These are phyloP conservation scores for Megalurothrips usitatus DNA, from an alignment of 2,888 invertebrate genomes.

Conservation along the genomic window DNA sequence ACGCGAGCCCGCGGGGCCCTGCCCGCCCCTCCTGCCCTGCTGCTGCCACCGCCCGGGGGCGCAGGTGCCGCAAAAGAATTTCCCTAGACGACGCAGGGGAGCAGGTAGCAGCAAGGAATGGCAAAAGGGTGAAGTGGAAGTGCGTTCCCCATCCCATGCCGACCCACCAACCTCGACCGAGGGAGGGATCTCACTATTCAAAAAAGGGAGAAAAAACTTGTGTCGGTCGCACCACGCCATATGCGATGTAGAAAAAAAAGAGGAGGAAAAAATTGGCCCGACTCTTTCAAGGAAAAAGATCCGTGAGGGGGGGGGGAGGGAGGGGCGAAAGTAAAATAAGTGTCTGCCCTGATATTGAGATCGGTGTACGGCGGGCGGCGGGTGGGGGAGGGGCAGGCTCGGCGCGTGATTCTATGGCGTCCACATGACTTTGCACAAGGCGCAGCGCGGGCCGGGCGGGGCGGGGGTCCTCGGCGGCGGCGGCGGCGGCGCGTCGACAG, in stretches of 20 bases:
- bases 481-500: not conserved
- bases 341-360: no score
- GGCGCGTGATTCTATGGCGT: not conserved
- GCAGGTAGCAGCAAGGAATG: not conserved
- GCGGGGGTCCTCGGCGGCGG: not conserved
- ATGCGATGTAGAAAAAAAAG: no score
- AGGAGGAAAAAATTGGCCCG: no score
- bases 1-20: not conserved
- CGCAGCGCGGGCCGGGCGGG: not conserved
- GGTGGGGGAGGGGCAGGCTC: not conserved
- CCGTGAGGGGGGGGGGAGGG: no score
- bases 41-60: not conserved
- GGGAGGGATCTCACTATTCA: no score
- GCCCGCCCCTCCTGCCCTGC: not conserved
- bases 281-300: no score
- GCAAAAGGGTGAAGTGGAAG: not conserved
- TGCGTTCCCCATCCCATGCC: no score
- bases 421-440: conserved; percentile 12
- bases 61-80: conserved; percentile 19
- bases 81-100: not conserved
- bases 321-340: no score
- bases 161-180: no score
- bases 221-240: no score
- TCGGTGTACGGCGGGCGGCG: not conserved
- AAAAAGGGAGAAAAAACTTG: no score